A percentile compares a stretch with the other conserved stretches of the same genome.
Evolutionary conservation across 2,888 invertebrate species (phyloP).

Genomic region (Phyllotreta cruciferae): DNA sequence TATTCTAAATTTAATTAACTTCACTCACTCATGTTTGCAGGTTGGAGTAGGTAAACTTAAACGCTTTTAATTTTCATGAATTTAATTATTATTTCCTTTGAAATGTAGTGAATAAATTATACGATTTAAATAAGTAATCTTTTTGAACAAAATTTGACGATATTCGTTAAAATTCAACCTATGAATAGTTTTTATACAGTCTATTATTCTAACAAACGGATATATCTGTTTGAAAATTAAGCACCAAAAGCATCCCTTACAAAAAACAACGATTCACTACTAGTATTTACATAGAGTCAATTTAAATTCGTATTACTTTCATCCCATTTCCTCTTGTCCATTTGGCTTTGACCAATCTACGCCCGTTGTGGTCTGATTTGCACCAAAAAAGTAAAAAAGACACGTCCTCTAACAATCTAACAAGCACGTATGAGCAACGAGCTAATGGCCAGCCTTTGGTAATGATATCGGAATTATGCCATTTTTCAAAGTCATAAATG

Average conservation of each 20-base stretch:
- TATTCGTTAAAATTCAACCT: no score
- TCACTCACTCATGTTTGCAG: no score
- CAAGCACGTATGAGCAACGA: not conserved
- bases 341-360: conserved; percentile 14
- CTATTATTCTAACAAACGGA: no score
- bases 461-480: not conserved
- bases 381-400: conserved; percentile 8
- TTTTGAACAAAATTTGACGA: no score
- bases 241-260: not conserved
- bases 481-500: conserved; percentile 2
- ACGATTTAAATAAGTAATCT: no score
- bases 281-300: not conserved
- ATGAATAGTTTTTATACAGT: no score
- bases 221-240: no score
- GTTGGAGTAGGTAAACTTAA: no score
- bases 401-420: not conserved
- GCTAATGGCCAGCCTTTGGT: not conserved
- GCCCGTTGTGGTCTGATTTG: conserved; percentile 6
- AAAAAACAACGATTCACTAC: not conserved
- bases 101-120: no score
- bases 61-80: no score
- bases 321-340: conserved; percentile 3
- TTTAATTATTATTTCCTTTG: no score
- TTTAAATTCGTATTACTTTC: not conserved
- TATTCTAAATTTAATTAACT: no score